Evolutionary conservation across 1,140 invertebrate species (phyloP).

Genomic region (Gonioctena quinquepunctata): DNA sequence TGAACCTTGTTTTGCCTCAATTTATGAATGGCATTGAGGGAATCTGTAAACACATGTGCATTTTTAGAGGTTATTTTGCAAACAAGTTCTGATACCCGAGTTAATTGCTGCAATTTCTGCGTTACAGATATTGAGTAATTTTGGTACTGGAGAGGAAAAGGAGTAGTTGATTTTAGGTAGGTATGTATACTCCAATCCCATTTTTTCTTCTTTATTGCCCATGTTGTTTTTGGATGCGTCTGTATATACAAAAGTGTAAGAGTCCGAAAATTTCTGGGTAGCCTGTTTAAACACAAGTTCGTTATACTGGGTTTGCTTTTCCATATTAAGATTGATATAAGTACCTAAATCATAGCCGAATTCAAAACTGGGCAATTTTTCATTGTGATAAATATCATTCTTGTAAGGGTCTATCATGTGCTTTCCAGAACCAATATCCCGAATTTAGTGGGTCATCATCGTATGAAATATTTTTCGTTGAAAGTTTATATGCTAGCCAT

Average conservation of each 20-base stretch:
- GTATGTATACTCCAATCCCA: not conserved
- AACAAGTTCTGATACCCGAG: not conserved
- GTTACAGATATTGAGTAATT: not conserved
- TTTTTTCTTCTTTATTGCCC: not conserved
- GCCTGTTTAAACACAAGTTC: not conserved
- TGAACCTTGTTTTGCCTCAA: not conserved
- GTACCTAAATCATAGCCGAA: not conserved
- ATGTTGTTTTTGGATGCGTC: not conserved
- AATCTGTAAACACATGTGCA: not conserved
- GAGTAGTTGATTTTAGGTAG: not conserved
- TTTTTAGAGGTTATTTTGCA: not conserved
- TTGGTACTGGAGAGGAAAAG: not conserved
- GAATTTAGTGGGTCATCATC: conserved; percentile 3
- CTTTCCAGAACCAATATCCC: not conserved
- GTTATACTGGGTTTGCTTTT: not conserved
- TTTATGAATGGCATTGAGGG: not conserved
- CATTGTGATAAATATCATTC: too few relatives aligned
- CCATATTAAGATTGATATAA: not conserved
- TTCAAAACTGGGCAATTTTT: not conserved
- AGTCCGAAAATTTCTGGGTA: not conserved
- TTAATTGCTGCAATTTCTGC: not conserved
- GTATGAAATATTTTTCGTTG: not conserved
- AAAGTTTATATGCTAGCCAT: not conserved
- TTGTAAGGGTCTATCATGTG: not conserved
- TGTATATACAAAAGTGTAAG: not conserved